A percentile compares a stretch with the other conserved stretches of the same genome.
Conservation (phyloP, 2,113 vertebrate genomes). For the Haliaeetus leucogaster region DNA sequence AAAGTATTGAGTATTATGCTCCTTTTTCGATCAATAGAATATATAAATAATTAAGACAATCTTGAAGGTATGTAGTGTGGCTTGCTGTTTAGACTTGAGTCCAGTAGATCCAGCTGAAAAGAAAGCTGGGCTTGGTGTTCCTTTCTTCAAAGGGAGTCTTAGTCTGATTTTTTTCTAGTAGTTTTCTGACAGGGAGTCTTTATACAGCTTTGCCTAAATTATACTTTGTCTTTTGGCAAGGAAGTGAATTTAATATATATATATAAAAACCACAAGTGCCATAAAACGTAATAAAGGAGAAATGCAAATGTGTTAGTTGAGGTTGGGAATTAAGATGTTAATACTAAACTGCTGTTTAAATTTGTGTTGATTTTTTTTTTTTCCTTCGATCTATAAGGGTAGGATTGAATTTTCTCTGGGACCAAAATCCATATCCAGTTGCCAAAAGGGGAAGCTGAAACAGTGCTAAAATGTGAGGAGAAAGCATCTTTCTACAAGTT, state of each 20-base stretch:
- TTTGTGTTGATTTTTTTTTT: background rate
- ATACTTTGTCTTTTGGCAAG: background rate
- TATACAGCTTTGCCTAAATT: background rate
- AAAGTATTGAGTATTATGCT: background rate
- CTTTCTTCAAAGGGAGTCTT: background rate
- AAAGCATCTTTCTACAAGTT: background rate
- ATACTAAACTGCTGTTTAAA: background rate
- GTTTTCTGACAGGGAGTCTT: background rate
- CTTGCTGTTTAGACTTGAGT: background rate
- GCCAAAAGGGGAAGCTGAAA: background rate
- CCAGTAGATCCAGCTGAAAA: background rate
- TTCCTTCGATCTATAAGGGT: background rate
- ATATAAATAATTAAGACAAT: background rate
- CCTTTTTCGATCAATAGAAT: background rate
- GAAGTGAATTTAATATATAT: background rate
- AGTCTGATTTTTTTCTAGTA: background rate
- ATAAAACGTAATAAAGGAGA: background rate
- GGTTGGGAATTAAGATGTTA: background rate
- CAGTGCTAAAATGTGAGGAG: background rate
- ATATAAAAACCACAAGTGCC: background rate
- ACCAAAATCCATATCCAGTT: background rate
- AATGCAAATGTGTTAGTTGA: background rate
- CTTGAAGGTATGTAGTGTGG: background rate
- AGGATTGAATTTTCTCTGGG: background rate
- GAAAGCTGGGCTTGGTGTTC: background rate